Evolutionary conservation across 2,797 vertebrate species (phyloP).

Genomic region (Channallabes apus): DNA sequence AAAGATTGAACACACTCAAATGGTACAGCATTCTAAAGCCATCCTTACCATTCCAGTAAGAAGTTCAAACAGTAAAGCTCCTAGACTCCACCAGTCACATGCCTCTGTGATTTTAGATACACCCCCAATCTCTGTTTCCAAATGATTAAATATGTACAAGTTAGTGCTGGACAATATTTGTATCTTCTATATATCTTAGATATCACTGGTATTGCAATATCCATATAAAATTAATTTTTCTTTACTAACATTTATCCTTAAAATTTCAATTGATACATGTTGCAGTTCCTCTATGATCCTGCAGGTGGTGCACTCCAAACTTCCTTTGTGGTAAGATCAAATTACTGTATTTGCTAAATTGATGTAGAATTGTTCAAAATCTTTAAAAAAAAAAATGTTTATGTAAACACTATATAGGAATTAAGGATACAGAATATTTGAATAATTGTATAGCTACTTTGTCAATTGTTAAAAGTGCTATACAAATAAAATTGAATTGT

Average conservation of each 20-base stretch:
- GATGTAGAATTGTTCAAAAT: no score
- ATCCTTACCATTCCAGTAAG: conserved; percentile 88
- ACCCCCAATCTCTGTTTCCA: conserved; percentile 87
- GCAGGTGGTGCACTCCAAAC: no score
- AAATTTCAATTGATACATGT: no score
- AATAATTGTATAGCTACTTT: no score
- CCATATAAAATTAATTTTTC: no score
- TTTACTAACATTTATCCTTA: no score
- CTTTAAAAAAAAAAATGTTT: no score
- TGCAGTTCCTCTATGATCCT: no score
- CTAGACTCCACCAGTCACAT: conserved; percentile 98
- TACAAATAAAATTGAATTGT: no score
- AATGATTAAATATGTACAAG: not conserved
- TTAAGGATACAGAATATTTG: not conserved
- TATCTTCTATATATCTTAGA: not conserved
- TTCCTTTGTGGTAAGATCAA: no score
- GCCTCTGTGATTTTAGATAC: conserved; percentile 85
- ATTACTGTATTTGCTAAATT: no score
- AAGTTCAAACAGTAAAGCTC: conserved; percentile 90
- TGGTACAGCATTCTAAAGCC: not conserved
- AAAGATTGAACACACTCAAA: not conserved
- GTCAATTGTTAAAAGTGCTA: no score
- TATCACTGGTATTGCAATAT: not conserved
- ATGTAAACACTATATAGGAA: not conserved
- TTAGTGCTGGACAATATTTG: not conserved